These are phyloP conservation scores for Riptortus pedestris DNA, from an alignment of 1,140 invertebrate genomes.

Conservation along the genomic window DNA sequence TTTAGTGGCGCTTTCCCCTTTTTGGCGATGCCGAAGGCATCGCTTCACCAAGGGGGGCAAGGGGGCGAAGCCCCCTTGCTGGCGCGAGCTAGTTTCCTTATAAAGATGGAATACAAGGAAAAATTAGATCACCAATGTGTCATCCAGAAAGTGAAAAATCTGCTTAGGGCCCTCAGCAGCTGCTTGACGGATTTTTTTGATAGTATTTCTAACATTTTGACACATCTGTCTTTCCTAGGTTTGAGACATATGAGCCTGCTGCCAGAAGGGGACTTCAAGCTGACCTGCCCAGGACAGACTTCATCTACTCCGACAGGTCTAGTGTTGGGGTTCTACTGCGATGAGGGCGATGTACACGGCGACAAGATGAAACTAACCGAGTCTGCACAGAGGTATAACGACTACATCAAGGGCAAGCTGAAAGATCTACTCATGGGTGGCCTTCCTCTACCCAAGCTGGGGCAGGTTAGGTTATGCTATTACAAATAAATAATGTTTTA, in stretches of 20 bases:
- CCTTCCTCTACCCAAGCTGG: slow-evolving; percentile 38
- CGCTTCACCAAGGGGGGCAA: too few relatives aligned
- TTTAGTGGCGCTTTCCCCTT: too few relatives aligned
- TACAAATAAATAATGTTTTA: neutral
- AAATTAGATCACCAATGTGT: too few relatives aligned
- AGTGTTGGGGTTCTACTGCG: slow-evolving; percentile 21
- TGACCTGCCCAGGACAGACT: neutral
- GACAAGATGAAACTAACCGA: slow-evolving; percentile 17
- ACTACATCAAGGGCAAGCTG: slow-evolving; percentile 25
- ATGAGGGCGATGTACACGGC: slow-evolving; percentile 3
- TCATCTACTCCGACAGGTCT: slow-evolving; percentile 11
- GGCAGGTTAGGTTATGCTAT: slow-evolving; percentile 33
- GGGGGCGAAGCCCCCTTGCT: too few relatives aligned
- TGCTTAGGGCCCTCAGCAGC: too few relatives aligned
- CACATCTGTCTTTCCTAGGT: too few relatives aligned
- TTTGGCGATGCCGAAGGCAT: too few relatives aligned
- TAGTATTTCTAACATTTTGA: too few relatives aligned
- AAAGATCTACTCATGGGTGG: slow-evolving; percentile 32
- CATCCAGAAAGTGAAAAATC: too few relatives aligned
- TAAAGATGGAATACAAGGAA: too few relatives aligned
- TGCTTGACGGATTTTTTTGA: too few relatives aligned
- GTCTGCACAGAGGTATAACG: slow-evolving; percentile 26
- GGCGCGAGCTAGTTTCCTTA: too few relatives aligned
- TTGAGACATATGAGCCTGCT: neutral
- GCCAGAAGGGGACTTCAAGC: neutral